These are phyloP conservation scores for Chalcis sispes DNA, from an alignment of 2,888 invertebrate species.

Conservation along the genomic window DNA sequence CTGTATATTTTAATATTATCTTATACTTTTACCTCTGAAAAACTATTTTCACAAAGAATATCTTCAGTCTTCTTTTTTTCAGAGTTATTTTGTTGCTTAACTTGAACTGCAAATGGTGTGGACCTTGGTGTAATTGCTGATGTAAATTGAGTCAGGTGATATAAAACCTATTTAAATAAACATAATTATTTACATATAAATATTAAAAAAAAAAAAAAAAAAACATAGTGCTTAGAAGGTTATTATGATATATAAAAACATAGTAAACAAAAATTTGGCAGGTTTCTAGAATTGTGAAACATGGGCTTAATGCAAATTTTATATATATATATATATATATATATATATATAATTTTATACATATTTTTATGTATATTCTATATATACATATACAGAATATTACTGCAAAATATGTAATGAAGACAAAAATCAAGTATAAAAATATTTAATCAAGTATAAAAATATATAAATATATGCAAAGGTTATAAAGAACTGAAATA, in stretches of 20 bases:
- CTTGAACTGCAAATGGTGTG: conserved; percentile 63
- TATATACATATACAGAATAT: neutral
- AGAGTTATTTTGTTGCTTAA: conserved; percentile 62
- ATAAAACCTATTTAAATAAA: conserved; percentile 70
- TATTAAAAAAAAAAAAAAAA: neutral
- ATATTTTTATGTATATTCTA: neutral
- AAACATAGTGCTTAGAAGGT: neutral
- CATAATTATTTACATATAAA: neutral
- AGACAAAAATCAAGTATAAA: neutral
- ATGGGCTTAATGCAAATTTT: neutral
- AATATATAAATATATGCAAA: neutral
- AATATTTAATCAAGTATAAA: neutral
- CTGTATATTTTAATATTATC: neutral
- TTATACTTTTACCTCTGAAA: conserved; percentile 65
- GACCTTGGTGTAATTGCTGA: conserved; percentile 69
- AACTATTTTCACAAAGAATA: conserved; percentile 65
- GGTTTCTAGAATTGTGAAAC: conserved; percentile 34
- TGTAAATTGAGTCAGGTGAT: conserved; percentile 72
- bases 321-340: conserved; percentile 9
- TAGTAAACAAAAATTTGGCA: conserved; percentile 29
- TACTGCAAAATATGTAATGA: conserved; percentile 24
- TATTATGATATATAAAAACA: neutral
- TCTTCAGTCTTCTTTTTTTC: conserved; percentile 59
- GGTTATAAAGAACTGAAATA: neutral
- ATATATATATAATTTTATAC: conserved; percentile 18